A percentile compares a stretch with the other conserved stretches of the same genome.
These are phyloP conservation scores for Clostera curtula DNA, from an alignment of 2,888 invertebrate species.

Conservation along the genomic window DNA sequence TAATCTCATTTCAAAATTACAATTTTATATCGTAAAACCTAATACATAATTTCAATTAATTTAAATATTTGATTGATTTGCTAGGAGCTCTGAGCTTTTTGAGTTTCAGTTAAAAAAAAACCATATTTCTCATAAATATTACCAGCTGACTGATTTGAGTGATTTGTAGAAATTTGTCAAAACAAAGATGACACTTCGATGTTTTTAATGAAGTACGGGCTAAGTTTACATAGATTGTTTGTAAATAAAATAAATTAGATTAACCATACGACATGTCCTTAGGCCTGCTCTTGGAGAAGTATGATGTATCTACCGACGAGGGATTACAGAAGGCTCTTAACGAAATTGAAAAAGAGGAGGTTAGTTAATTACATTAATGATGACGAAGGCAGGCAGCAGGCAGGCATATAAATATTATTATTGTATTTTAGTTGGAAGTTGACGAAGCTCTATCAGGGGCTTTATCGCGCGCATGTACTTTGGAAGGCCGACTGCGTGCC, in stretches of 20 bases:
- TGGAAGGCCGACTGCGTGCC: slow-evolving; percentile 86
- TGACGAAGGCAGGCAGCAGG: slow-evolving; percentile 17
- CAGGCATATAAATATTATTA: neutral
- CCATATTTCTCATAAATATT: too few relatives aligned
- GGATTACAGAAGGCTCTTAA: slow-evolving; percentile 73
- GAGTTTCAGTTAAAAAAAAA: too few relatives aligned
- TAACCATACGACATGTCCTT: slow-evolving; percentile 36
- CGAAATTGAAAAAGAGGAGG: slow-evolving; percentile 76
- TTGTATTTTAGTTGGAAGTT: slow-evolving; percentile 76
- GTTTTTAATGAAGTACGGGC: too few relatives aligned
- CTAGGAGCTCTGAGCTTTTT: too few relatives aligned
- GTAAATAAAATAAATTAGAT: slow-evolving; percentile 11
- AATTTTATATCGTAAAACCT: too few relatives aligned
- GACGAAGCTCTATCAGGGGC: slow-evolving; percentile 81
- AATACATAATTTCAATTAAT: too few relatives aligned
- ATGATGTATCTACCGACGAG: slow-evolving; percentile 70
- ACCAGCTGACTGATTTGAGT: too few relatives aligned
- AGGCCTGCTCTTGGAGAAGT: slow-evolving; percentile 56
- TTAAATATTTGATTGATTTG: too few relatives aligned
- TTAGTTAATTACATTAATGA: slow-evolving; percentile 27
- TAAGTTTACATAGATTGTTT: slow-evolving; percentile 7
- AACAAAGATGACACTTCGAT: too few relatives aligned
- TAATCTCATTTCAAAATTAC: too few relatives aligned
- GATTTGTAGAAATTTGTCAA: too few relatives aligned
- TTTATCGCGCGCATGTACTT: slow-evolving; percentile 81